These are phyloP conservation scores for Pycnomerus fuliginosus DNA, from an alignment of 2,888 invertebrate species.

Conservation along the genomic window DNA sequence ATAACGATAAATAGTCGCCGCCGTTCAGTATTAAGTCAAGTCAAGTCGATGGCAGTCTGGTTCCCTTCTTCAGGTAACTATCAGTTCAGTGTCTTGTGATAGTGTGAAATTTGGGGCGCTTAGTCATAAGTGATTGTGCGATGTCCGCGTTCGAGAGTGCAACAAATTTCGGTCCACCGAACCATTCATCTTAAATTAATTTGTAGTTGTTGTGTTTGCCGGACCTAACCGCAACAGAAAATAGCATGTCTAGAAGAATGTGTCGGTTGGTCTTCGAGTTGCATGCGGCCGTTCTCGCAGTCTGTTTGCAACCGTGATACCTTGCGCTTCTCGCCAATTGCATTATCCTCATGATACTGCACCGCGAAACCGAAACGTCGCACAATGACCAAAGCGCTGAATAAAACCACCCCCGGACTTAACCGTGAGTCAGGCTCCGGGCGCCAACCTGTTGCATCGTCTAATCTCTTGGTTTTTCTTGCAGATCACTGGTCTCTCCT, in stretches of 20 bases:
- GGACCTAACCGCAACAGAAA: conserved; percentile 37
- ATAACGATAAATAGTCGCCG: conserved; percentile 3
- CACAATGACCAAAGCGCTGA: conserved; percentile 2
- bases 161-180: conserved; percentile 1
- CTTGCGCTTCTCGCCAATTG: conserved; percentile 34
- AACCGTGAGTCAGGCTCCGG: conserved; percentile 19
- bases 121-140: conserved; percentile 6
- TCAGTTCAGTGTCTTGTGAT: conserved; percentile 11
- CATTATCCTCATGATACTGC: conserved; percentile 15
- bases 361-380: conserved; percentile 9
- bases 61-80: conserved; percentile 22
- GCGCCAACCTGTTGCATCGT: conserved; percentile 12
- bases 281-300: conserved; percentile 37
- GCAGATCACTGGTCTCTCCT: conserved; percentile 6
- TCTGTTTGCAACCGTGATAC: conserved; percentile 39
- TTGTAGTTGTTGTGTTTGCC: conserved; percentile 13
- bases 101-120: conserved; percentile 16
- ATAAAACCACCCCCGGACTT: too few species aligned
- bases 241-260: conserved; percentile 37
- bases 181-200: conserved; percentile 15
- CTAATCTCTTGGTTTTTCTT: conserved; percentile 4
- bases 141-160: conserved; percentile 2
- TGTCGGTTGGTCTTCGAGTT: conserved; percentile 35
- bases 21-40: conserved; percentile 3
- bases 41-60: conserved; percentile 23